Conservation (phyloP, 2,113 vertebrate species). For the Ariopsis seemanni region DNA sequence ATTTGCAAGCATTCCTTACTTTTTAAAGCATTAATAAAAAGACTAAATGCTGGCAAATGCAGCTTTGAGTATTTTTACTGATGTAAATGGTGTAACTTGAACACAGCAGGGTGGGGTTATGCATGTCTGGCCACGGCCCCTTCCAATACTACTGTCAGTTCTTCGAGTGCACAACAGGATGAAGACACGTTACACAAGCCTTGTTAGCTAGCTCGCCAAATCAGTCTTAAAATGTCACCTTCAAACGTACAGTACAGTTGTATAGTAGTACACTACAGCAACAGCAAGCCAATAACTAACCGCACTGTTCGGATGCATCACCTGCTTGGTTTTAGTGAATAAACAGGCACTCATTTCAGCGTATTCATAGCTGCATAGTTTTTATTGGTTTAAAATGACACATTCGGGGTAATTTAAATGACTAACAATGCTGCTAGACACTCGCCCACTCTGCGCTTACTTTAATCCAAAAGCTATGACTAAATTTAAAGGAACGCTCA, state of each 20-base stretch:
- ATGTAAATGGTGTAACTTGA: not conserved
- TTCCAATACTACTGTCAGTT: not conserved
- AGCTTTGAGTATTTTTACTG: too few species aligned
- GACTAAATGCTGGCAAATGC: not conserved
- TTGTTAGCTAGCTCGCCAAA: not conserved
- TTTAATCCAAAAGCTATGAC: conserved; percentile 13
- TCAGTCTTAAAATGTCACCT: not conserved
- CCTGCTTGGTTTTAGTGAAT: not conserved
- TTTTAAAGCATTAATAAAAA: not conserved
- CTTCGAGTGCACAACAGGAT: not conserved
- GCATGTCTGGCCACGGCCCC: not conserved
- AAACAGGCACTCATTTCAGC: not conserved
- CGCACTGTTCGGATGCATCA: not conserved
- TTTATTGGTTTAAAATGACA: not conserved
- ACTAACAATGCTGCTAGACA: conserved; percentile 21
- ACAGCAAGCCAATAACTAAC: not conserved
- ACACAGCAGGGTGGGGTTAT: not conserved
- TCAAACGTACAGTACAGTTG: not conserved
- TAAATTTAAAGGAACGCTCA: not conserved
- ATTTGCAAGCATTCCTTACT: too few species aligned
- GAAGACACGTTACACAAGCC: not conserved
- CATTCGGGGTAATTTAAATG: conserved; percentile 14
- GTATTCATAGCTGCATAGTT: not conserved
- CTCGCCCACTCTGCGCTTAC: not conserved
- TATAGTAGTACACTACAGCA: not conserved